These are phyloP conservation scores for Gambusia holbrooki DNA, from an alignment of 2,113 vertebrate species.

Conservation along the genomic window DNA sequence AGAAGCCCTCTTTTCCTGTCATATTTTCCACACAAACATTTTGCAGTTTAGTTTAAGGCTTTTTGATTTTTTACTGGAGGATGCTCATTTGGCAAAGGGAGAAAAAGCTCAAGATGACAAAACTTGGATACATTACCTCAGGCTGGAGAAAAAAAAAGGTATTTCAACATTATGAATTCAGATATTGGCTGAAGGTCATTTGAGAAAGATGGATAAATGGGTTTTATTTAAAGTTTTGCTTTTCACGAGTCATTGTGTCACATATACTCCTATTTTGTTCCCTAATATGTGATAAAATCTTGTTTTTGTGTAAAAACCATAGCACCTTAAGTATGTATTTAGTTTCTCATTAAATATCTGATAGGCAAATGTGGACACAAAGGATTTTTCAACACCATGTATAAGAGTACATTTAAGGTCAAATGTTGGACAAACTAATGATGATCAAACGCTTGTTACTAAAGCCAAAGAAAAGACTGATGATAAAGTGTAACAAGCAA, in stretches of 20 bases:
- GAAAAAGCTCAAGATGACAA: constrained; percentile 1
- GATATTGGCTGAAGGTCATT: constrained; percentile 5
- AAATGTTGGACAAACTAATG: no score
- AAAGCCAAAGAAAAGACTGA: no score
- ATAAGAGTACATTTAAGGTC: no score
- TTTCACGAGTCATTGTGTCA: background rate
- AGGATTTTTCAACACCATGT: no score
- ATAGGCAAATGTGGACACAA: no score
- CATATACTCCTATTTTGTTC: background rate
- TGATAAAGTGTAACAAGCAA: background rate
- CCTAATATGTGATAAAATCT: no score
- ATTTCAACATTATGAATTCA: constrained; percentile 22
- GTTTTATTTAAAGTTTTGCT: background rate
- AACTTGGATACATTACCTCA: constrained; percentile 7
- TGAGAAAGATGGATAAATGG: constrained; percentile 13
- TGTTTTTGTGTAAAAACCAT: no score
- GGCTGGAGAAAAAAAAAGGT: background rate
- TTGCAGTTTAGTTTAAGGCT: background rate
- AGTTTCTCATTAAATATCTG: no score
- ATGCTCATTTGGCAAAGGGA: constrained; percentile 27
- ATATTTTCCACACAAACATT: constrained; percentile 35
- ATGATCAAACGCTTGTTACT: no score
- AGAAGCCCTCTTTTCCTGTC: background rate
- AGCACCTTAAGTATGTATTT: no score
- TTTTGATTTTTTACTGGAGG: background rate